Percentiles rank a stretch among this genome's conserved stretches.
phyloP scores from a whole-genome alignment of 2,113 vertebrate genomes.

The Alces alces region DNA sequence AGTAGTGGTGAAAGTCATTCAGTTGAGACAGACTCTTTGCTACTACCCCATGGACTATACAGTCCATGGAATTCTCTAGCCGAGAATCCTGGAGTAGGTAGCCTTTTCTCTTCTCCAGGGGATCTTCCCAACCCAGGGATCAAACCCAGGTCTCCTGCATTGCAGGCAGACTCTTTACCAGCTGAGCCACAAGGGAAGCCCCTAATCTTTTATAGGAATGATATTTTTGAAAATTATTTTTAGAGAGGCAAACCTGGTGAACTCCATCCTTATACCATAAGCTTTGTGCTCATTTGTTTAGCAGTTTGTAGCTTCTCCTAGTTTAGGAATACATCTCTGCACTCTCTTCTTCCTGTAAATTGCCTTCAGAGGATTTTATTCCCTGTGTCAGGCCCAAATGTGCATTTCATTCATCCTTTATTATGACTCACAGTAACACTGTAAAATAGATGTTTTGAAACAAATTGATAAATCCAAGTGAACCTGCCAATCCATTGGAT shows the following conservation, averaged over 20 bases:
- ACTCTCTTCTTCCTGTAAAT: neutral
- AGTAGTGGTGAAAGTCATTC: neutral
- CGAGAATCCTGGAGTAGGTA: neutral
- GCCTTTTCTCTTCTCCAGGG: neutral
- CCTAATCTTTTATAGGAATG: neutral
- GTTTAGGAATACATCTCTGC: neutral
- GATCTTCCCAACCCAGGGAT: neutral
- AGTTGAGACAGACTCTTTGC: fast-evolving
- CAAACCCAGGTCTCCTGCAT: fast-evolving
- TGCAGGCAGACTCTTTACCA: neutral
- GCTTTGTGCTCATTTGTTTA: neutral
- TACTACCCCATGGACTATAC: fast-evolving
- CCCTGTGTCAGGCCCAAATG: neutral
- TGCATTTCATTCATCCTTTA: neutral
- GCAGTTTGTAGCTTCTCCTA: neutral
- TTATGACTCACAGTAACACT: neutral
- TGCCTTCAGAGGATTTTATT: neutral
- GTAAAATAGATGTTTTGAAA: neutral
- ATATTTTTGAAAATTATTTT: neutral
- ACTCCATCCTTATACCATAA: neutral
- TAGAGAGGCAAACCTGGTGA: neutral
- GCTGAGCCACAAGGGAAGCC: neutral
- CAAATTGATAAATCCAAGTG: neutral
- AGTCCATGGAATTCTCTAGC: neutral
- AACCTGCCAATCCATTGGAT: neutral